These are phyloP conservation scores for Drosophila prolongata DNA, from an alignment of 2,888 invertebrate genomes.

Conservation along the genomic window DNA sequence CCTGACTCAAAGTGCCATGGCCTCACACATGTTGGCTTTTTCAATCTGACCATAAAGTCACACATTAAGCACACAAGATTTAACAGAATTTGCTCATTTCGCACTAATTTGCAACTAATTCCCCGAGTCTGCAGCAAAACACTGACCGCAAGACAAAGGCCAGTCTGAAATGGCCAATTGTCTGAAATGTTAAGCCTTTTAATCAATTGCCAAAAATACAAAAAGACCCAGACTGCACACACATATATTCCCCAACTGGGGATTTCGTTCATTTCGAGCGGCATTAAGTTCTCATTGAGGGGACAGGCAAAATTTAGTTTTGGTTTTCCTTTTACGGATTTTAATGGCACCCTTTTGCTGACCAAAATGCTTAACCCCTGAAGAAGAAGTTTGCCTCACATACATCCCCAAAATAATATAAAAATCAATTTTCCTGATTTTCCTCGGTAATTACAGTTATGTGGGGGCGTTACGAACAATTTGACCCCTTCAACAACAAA, in stretches of 20 bases:
- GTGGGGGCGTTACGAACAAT: conserved; percentile 51
- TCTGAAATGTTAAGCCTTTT: conserved; percentile 74
- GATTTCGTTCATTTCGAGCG: conserved; percentile 65
- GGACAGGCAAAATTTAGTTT: conserved; percentile 61
- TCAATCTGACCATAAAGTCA: conserved; percentile 62
- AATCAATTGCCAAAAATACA: conserved; percentile 72
- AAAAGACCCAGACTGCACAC: conserved; percentile 26
- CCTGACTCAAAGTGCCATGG: background rate
- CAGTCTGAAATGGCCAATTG: conserved; percentile 59
- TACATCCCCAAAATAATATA: conserved; percentile 40
- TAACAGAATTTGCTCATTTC: conserved; percentile 55
- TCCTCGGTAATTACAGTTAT: conserved; percentile 50
- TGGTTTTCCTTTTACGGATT: conserved; percentile 38
- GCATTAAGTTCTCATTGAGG: conserved; percentile 71
- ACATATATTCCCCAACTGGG: conserved; percentile 35
- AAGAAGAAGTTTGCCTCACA: conserved; percentile 23
- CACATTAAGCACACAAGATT: conserved; percentile 72
- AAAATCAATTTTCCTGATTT: conserved; percentile 77
- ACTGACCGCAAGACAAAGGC: conserved; percentile 22
- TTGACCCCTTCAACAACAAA: conserved; percentile 27
- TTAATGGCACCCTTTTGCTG: conserved; percentile 25
- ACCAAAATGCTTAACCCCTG: conserved; percentile 26
- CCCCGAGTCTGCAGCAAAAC: conserved; percentile 23
- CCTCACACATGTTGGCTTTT: conserved; percentile 32
- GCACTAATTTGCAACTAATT: conserved; percentile 68